These are phyloP conservation scores for Zaprionus bogoriensis DNA, from an alignment of 2,888 invertebrate genomes.

Conservation along the genomic window DNA sequence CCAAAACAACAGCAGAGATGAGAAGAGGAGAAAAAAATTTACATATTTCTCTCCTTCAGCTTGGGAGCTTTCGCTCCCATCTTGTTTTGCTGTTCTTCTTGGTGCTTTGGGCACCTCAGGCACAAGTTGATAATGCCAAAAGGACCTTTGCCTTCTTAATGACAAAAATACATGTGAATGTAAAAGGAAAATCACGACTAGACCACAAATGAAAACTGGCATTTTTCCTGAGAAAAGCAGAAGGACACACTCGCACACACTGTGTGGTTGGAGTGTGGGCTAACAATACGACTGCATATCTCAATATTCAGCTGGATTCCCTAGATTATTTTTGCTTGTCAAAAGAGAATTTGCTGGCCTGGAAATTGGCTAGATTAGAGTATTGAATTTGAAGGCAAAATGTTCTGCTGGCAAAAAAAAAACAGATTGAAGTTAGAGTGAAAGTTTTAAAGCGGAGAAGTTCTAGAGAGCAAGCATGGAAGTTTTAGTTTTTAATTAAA, in stretches of 20 bases:
- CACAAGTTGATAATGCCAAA: slow-evolving; percentile 41
- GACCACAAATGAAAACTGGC: slow-evolving; percentile 33
- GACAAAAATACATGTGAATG: slow-evolving; percentile 50
- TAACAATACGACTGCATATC: slow-evolving; percentile 9
- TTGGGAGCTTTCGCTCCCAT: too few species aligned
- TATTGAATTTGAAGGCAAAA: neutral
- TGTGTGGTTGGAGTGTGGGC: neutral
- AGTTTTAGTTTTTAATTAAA: too few species aligned
- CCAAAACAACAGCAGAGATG: slow-evolving; percentile 21
- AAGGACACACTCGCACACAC: neutral
- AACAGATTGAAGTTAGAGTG: too few species aligned
- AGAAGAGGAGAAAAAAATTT: slow-evolving; percentile 51
- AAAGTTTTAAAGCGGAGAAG: too few species aligned
- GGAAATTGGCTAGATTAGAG: neutral
- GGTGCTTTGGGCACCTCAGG: slow-evolving; percentile 18
- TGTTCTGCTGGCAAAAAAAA: too few species aligned
- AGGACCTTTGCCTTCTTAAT: slow-evolving; percentile 65
- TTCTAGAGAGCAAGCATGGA: too few species aligned
- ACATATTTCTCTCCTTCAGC: too few species aligned
- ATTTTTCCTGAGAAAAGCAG: slow-evolving; percentile 9
- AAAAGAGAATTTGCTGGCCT: neutral
- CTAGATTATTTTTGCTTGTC: neutral
- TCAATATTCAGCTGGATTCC: slow-evolving; percentile 10
- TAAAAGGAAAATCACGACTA: slow-evolving; percentile 27
- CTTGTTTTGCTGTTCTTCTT: slow-evolving; percentile 12